Base-by-base conservation (phyloP, 1,140 invertebrate species). In the Drosophila pachea region DNA sequence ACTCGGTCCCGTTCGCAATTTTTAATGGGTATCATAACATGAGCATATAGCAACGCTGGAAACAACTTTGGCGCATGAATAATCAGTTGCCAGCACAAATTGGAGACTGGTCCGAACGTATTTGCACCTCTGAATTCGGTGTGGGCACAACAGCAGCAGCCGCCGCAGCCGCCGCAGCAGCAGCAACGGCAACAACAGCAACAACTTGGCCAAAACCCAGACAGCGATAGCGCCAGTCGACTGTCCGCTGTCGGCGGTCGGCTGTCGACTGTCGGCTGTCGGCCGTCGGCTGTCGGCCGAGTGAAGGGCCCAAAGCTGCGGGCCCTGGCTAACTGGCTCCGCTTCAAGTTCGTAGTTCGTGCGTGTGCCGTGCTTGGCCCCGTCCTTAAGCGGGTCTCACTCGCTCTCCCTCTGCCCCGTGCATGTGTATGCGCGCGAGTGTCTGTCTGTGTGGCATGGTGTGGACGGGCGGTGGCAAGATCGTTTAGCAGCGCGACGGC, bases 71-170 rank as follows among this genome's bases (percentile, higher is more conserved):
- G 54, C 52, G 64, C 74, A 78, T 84, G 81, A 84, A 84, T 87
- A 73, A 87, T 87, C 83, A 86, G 78, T 72, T 56, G 63, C 65
- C 73, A 76, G 78, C 83, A 76, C 73, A 87, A 87, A 86, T 87
- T 87, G 78, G 76, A 83, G 83, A 76, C 78, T 71, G 78, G 83
- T 45, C 76, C 60, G 73, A 83, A 74, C 83, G 83, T 87, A 87
- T 87, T 87, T 87, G 83, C 83, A 87, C 83, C 83, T 87, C 78
- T 65, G 78, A 87, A 87, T 87, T 87, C 83, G 78, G 83, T 87
- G 83, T 87, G 83, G 81, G 78, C 83, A 77, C 61, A 62, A 50
- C 50, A 48, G 49, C 49, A 61, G 47, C 48, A 52, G 8, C 29
- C 38, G 31, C 59, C 64, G 8, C 68, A 43, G 12, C 49, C 22